Conservation (phyloP, 2,888 invertebrate genomes). For the Seira musarum region DNA sequence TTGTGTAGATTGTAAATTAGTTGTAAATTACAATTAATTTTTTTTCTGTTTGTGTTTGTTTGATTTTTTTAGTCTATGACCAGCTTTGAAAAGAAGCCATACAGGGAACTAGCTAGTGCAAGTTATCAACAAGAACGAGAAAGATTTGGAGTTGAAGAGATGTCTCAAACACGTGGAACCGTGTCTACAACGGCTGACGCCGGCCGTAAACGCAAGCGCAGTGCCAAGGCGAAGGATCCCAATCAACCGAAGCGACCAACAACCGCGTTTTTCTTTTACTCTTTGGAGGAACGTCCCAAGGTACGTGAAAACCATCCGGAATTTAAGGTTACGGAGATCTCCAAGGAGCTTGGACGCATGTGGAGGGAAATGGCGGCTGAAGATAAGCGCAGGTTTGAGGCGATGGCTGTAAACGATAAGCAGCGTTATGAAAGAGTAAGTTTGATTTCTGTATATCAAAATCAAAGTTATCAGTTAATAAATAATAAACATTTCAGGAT, state of each 20-base stretch:
- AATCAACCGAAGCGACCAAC: conserved; percentile 98
- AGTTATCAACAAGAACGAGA: neutral
- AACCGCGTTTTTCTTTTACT: conserved; percentile 99
- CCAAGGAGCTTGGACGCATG: conserved; percentile 94
- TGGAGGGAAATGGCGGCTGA: conserved; percentile 93
- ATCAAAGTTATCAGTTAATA: no score
- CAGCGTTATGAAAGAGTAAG: conserved; percentile 85
- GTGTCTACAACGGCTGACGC: neutral
- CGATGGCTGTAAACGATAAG: conserved; percentile 94
- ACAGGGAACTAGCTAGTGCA: conserved; percentile 21
- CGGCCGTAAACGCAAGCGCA: conserved; percentile 37
- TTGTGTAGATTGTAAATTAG: neutral
- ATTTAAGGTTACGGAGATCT: conserved; percentile 95
- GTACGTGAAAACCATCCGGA: conserved; percentile 94
- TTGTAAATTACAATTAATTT: neutral
- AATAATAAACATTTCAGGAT: no score
- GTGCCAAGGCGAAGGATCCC: conserved; percentile 85
- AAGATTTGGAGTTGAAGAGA: conserved; percentile 19
- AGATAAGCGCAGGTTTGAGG: conserved; percentile 90
- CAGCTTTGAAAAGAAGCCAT: conserved; percentile 30
- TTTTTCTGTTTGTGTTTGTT: neutral
- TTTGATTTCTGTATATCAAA: no score
- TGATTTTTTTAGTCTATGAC: conserved; percentile 38
- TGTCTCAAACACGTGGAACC: conserved; percentile 12
- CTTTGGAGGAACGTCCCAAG: conserved; percentile 95